Base-by-base conservation (phyloP, 64 coral and sea anemone genomes). In the Porites australiensis region DNA sequence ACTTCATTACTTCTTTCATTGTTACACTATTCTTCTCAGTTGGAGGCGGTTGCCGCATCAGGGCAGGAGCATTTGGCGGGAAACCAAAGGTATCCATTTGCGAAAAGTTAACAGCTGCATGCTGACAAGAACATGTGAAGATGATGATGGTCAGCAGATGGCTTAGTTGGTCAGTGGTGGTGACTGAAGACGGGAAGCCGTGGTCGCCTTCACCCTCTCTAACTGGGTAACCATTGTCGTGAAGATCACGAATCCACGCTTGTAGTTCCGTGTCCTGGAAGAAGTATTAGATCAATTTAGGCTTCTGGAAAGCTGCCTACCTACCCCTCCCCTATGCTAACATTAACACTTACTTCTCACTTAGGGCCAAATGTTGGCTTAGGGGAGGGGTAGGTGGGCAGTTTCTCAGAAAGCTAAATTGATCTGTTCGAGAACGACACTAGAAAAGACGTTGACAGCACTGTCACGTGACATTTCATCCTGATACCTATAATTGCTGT, bases 91-190 rank as follows among this genome's bases (percentile, higher is more conserved):
- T 58, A 52, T 98, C 96, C 61, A 98, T 46, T 13, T 98, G 96
- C 49, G 88, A 77, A 52, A 94, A 98, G 73, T 98, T 98, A 8
- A 98, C 96, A 21, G 96, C 96, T 44, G 96, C 92, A 44, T 94
- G 93, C 75, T 98, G 96, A 60, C 96, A 92, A 1, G 96, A 77
- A 72, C 96, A 98, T 13, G 92, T 98, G 60, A 98, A 98, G 19
- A 98, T 44, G 2, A 95, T 73, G 14, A 90, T 89, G 3, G 89
- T 98, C 20, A 98, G 47, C 49, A 94, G 3, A 57, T 92, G 83
- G 15, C 43, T 71, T 5, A 98, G 84, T 20, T 98, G 49, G 51
- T 94, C 84, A 89, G 66, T 76, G 75, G 92, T 87, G 9, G n/a
- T 37, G 8, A 98, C 60, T 8, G 27, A 77, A 14, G 54, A 14